phyloP scores from a whole-genome alignment of 2,888 invertebrate species.

The Drosophila ochracea region DNA sequence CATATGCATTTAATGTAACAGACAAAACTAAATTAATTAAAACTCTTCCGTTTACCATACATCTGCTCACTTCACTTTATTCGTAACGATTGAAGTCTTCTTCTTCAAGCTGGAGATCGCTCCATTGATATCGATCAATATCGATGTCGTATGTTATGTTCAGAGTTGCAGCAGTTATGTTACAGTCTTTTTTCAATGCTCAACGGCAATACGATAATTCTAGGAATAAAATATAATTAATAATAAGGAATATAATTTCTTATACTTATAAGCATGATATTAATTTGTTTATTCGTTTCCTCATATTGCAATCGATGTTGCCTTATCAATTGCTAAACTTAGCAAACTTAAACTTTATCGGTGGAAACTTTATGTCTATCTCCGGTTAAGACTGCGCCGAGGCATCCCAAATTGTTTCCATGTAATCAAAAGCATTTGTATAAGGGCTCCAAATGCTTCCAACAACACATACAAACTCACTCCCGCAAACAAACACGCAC shows the following conservation, averaged over 20 bases:
- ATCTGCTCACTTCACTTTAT: background rate
- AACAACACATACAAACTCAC: background rate
- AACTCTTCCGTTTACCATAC: background rate
- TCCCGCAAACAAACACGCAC: conserved; percentile 10
- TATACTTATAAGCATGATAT: background rate
- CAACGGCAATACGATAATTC: background rate
- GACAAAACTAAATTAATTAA: background rate
- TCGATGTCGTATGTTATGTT: too few relatives aligned
- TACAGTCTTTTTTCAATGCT: background rate
- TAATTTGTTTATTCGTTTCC: background rate
- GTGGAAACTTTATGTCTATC: conserved; percentile 34
- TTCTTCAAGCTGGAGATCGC: background rate
- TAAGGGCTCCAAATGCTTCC: conserved; percentile 19
- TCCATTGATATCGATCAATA: background rate
- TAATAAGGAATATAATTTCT: background rate
- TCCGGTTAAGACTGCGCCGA: conserved; percentile 4
- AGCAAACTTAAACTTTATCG: conserved; percentile 49
- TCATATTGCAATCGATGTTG: background rate
- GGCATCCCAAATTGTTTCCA: conserved; percentile 44
- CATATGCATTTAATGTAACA: too few relatives aligned
- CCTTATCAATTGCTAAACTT: conserved; percentile 21
- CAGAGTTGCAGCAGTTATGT: too few relatives aligned
- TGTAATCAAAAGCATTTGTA: conserved; percentile 56
- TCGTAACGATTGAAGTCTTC: background rate
- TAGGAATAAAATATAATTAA: background rate